Evolutionary conservation across 2,888 invertebrate species (phyloP), one percentile per base, ranked within the genome.

Genomic region (Gari tellinella): DNA sequence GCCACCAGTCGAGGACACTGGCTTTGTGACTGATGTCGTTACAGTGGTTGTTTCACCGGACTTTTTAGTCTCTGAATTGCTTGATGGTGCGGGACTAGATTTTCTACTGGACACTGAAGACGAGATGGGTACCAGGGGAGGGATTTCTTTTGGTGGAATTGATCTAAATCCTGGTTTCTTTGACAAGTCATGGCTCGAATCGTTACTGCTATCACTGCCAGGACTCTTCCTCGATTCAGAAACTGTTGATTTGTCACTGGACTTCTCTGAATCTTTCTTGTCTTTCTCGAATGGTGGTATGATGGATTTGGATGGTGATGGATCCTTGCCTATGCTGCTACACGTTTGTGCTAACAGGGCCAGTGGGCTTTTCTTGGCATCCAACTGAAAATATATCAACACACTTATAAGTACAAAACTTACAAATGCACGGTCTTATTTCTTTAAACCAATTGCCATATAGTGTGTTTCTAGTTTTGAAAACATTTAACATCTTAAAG

Each of bases 281-380:
- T 70, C 70, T 67, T 88, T 89, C 66, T 90, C 90, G 26, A 90
- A 60, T 12, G 90, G 88, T 43, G 89, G 89, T 15, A 95, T 93
- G n/a, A 95, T 93, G 43, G 95, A 94, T 67, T 90, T 88, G 25
- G 89, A 88, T 15, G 89, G 86, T 38, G 96, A 95, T 0, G 96
- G 95, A 91, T 98, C 98, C 61, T 97, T 90, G 12, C 93, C 99
- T 86, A 99, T 99, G 92, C 97, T 98, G 92, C 97, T 98, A 94
- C 98, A 99, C 23, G 99, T 98, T 93, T 98, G 98, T 75, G 98
- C 98, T 91, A 99, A 93, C 78, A 99, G 93, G 74, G 98, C 98
- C 91, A 99, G 93, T 5, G 98, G 98, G 93, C 97, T 97, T 93
- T 98, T 98, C 93, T 98, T 98, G 76, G 98, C 96, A 92, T 98